Base-by-base conservation (phyloP, 2,888 invertebrate genomes). In the Drosophila neotestacea region DNA sequence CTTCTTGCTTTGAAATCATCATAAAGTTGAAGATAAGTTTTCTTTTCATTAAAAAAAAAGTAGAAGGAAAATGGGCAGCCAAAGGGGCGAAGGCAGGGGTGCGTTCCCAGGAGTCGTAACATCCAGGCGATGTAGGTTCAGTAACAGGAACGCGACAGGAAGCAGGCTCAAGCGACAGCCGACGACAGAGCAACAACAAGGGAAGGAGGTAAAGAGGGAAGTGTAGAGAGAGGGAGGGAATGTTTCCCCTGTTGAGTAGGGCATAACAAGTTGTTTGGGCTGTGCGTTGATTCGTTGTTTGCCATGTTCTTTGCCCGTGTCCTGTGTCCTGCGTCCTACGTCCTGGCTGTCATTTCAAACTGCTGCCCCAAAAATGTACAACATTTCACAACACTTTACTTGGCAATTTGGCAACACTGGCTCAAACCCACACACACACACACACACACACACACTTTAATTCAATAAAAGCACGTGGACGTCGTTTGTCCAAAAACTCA, bases 1-100 rank as follows among this genome's bases (percentile, higher is more conserved):
- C 56, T 59, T 67, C 60, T 67, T 80, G 80, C 81, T 84, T 86
- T 74, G 72, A 82, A 89, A 89, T 85, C 88, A 88, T 85, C 89
- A 87, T 89, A 89, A 89, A 85, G 89, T 89, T 85, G 88, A 70
- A 88, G 88, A 77, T 89, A 89, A 85, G 89, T 88, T 85, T 89
- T 85, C 88, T 81, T 85, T 89, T 89, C 85, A 81, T 85, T 87
- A 87, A 58, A 76, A 80, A 64, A 85, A 68, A 42, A 64, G 81
- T 66, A 42, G 50, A 63, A 54, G 39, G 22, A 74, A 84, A 84
- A 77, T 73, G 74, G 77, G 68, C 73, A 38, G 50, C 34, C 13
- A 9, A 4, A 11, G 47, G 13, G 11, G 46, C 16, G 16, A 16
- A 16, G 1, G 16, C 16, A 9, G 13, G 36, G 34, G 34, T n/a